Percentiles rank a stretch among this genome's conserved stretches.
Conservation (phyloP, 1,140 invertebrate genomes). For the Amyelois transitella region DNA sequence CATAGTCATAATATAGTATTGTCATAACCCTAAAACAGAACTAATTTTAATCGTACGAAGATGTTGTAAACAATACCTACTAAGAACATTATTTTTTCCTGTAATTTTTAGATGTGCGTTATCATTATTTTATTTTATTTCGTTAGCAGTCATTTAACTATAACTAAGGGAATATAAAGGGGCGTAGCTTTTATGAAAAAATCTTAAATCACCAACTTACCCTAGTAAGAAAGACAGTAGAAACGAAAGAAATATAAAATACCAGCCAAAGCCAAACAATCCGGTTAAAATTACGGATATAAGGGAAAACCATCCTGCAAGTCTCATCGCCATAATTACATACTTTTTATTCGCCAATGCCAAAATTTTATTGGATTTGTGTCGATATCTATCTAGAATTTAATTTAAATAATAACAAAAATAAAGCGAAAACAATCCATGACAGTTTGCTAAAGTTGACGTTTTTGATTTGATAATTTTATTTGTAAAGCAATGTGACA, state of each 20-base stretch:
- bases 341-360: neutral
- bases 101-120: too few relatives aligned
- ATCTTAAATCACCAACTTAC: constrained; percentile 32
- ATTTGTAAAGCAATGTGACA: neutral
- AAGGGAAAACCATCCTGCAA: constrained; percentile 53
- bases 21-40: constrained; percentile 43
- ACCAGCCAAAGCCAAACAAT: constrained; percentile 55
- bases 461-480: constrained; percentile 8
- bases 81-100: neutral
- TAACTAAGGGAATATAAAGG: neutral
- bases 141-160: too few relatives aligned
- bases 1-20: constrained; percentile 56
- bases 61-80: too few relatives aligned
- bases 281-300: constrained; percentile 56
- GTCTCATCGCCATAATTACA: constrained; percentile 33
- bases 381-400: constrained; percentile 1
- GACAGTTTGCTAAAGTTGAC: constrained; percentile 5
- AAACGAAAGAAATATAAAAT: constrained; percentile 53
- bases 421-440: constrained; percentile 30
- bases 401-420: constrained; percentile 24
- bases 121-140: too few relatives aligned
- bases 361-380: neutral
- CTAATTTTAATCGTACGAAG: too few relatives aligned
- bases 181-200: neutral
- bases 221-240: constrained; percentile 52